phyloP scores from a whole-genome alignment of 2,797 vertebrate genomes.

The Garrulus glandarius region DNA sequence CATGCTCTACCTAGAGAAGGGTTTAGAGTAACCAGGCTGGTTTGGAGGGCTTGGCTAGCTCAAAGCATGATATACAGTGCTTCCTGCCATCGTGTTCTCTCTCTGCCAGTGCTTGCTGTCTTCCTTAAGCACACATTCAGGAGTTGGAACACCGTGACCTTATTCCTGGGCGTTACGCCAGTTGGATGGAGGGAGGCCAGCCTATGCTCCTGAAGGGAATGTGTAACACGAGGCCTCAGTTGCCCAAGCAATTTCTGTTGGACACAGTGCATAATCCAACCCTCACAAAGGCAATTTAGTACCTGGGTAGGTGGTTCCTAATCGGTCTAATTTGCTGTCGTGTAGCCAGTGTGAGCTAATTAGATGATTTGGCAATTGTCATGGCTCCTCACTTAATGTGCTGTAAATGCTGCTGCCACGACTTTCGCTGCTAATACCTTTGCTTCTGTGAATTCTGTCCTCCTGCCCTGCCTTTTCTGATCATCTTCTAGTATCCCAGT shows the following conservation, averaged over 20 bases:
- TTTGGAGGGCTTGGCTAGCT: neutral
- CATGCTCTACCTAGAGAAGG: neutral
- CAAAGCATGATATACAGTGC: neutral
- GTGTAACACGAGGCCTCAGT: neutral
- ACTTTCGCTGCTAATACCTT: slow-evolving; percentile 5
- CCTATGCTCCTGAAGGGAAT: neutral
- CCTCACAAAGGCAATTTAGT: slow-evolving; percentile 33
- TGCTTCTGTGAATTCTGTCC: neutral
- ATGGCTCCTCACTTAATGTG: slow-evolving; percentile 1
- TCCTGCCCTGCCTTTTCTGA: neutral
- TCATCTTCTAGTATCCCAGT: neutral
- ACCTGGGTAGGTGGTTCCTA: slow-evolving; percentile 52
- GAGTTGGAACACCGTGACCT: slow-evolving; percentile 29
- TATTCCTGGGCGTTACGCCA: slow-evolving; percentile 21
- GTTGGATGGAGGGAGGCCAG: slow-evolving; percentile 1
- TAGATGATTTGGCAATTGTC: slow-evolving; percentile 58
- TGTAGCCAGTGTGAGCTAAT: slow-evolving; percentile 46
- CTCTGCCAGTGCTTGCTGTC: slow-evolving; percentile 32
- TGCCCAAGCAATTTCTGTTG: slow-evolving; percentile 47
- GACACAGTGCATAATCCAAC: slow-evolving; percentile 4
- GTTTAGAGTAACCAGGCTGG: neutral
- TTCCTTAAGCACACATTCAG: neutral
- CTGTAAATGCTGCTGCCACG: neutral
- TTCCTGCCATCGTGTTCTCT: neutral
- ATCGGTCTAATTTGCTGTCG: slow-evolving; percentile 53